These are phyloP conservation scores for Drosophila navojoa DNA, from an alignment of 1,140 invertebrate genomes.

Conservation along the genomic window DNA sequence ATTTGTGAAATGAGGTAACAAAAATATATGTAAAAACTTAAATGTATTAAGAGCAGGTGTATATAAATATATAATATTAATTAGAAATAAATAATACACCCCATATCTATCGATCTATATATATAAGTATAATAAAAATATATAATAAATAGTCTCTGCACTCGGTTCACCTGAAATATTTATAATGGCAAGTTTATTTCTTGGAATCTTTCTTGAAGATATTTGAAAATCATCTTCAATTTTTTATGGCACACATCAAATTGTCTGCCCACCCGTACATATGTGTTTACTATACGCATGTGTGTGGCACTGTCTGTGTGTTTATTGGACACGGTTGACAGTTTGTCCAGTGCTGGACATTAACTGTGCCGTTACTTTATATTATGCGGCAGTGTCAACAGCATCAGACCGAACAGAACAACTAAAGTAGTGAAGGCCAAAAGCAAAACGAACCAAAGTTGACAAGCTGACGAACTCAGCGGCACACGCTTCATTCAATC, in stretches of 20 bases:
- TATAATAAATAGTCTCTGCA: too few species aligned
- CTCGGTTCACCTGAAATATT: too few species aligned
- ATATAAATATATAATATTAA: too few species aligned
- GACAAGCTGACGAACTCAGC: constrained; percentile 55
- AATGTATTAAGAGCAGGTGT: too few species aligned
- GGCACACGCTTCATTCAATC: constrained; percentile 70
- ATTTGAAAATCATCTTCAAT: constrained; percentile 4
- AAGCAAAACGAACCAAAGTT: constrained; percentile 47
- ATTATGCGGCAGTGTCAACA: constrained; percentile 81
- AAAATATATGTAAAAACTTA: too few species aligned
- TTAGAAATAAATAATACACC: too few species aligned
- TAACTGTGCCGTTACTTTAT: constrained; percentile 75
- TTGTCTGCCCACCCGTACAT: background rate
- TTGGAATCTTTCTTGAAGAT: background rate
- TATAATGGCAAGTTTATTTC: too few species aligned
- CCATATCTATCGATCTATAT: too few species aligned
- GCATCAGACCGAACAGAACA: constrained; percentile 48
- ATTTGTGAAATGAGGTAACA: too few species aligned
- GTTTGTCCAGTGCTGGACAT: constrained; percentile 69
- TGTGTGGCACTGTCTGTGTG: constrained; percentile 51
- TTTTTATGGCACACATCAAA: constrained; percentile 9
- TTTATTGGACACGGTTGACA: constrained; percentile 74
- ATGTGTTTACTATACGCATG: background rate
- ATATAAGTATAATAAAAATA: too few species aligned
- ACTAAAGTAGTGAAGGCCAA: background rate